These are phyloP conservation scores for Sphenodon punctatus DNA, from an alignment of 2,797 vertebrate genomes.

Conservation along the genomic window DNA sequence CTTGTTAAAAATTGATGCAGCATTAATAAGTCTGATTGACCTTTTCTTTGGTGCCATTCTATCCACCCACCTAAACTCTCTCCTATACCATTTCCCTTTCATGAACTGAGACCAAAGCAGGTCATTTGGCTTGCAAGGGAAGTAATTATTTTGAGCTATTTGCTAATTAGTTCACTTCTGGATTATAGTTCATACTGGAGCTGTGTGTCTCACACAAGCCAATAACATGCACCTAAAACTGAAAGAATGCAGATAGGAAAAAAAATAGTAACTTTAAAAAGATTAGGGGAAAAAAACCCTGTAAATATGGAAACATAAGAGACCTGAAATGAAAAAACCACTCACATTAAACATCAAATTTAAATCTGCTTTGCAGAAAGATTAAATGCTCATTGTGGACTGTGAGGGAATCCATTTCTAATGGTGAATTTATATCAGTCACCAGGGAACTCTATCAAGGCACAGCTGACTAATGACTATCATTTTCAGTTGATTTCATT, in stretches of 20 bases:
- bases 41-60: neutral
- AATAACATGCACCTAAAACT: constrained; percentile 17
- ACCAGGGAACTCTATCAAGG: constrained; percentile 64
- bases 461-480: constrained; percentile 71
- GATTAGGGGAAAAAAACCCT: constrained; percentile 45
- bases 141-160: constrained; percentile 38
- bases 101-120: constrained; percentile 29
- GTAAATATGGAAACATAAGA: constrained; percentile 28
- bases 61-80: too few species aligned
- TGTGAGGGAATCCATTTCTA: constrained; percentile 64
- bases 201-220: neutral
- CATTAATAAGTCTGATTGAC: neutral
- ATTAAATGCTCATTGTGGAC: constrained; percentile 59
- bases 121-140: constrained; percentile 34
- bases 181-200: constrained; percentile 38
- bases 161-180: constrained; percentile 45
- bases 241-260: constrained; percentile 20
- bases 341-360: constrained; percentile 61
- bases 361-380: constrained; percentile 66
- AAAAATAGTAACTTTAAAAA: constrained; percentile 49
- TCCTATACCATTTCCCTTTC: neutral
- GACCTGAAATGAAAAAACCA: neutral
- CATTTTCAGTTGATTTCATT: constrained; percentile 78
- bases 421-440: constrained; percentile 67
- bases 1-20: neutral